These are phyloP conservation scores for Epistrophe eligans DNA, from an alignment of 2,888 invertebrate species.

Conservation along the genomic window DNA sequence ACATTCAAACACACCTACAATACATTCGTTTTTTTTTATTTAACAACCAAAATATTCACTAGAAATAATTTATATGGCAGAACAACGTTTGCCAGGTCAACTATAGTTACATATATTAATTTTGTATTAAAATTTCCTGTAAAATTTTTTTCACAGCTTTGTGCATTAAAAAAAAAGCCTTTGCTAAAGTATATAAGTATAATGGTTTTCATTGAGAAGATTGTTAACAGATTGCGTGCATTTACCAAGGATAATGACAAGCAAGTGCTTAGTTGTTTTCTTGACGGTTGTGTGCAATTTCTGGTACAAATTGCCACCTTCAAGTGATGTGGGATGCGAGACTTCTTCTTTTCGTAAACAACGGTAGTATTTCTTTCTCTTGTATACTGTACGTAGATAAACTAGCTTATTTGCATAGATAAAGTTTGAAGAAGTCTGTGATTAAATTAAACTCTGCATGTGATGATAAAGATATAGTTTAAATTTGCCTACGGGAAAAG, in stretches of 20 bases:
- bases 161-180: not conserved
- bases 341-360: not conserved
- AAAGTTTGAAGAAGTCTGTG: slow-evolving; percentile 16
- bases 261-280: not conserved
- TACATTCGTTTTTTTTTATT: no score
- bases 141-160: not conserved
- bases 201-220: not conserved
- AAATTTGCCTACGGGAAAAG: not conserved
- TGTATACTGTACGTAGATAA: not conserved
- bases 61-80: no score
- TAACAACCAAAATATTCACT: no score
- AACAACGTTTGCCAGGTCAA: no score
- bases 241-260: not conserved
- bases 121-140: no score
- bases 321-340: not conserved
- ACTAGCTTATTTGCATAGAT: slow-evolving; percentile 18
- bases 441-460: slow-evolving; percentile 13
- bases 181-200: not conserved
- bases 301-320: no score
- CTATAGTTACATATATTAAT: no score
- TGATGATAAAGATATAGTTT: slow-evolving; percentile 3
- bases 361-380: not conserved
- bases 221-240: not conserved
- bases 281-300: not conserved
- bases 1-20: no score